These are phyloP conservation scores for Peromyscus attwateri DNA, from an alignment of 2,797 vertebrate genomes.

Conservation along the genomic window DNA sequence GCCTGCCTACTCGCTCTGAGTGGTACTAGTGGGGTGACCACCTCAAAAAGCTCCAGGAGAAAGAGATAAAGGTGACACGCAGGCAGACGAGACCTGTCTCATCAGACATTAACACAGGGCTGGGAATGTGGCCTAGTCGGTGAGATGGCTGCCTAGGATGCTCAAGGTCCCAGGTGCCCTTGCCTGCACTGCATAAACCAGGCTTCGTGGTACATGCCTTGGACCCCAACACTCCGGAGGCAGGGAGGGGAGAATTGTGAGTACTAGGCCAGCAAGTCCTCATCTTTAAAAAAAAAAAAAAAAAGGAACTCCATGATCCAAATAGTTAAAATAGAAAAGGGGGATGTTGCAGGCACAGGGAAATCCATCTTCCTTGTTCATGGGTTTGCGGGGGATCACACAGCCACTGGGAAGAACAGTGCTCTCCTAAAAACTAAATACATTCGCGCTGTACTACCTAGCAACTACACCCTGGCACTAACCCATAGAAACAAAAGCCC, in stretches of 20 bases:
- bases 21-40: neutral
- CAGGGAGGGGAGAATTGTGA: neutral
- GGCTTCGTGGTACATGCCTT: neutral
- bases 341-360: neutral
- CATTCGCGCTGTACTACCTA: accelerated
- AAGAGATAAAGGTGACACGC: neutral
- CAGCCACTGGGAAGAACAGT: neutral
- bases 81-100: neutral
- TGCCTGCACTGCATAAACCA: neutral
- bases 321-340: neutral
- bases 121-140: neutral
- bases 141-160: neutral
- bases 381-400: neutral
- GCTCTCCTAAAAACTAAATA: neutral
- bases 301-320: neutral
- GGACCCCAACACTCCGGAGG: neutral
- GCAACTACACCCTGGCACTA: neutral
- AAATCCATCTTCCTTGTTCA: neutral
- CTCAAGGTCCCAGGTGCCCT: neutral
- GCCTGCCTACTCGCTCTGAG: neutral
- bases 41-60: neutral
- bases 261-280: neutral
- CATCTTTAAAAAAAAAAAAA: neutral
- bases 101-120: neutral
- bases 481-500: neutral